Evolutionary conservation across 2,797 vertebrate species (phyloP).

Genomic region (Phataginus tetradactyla): DNA sequence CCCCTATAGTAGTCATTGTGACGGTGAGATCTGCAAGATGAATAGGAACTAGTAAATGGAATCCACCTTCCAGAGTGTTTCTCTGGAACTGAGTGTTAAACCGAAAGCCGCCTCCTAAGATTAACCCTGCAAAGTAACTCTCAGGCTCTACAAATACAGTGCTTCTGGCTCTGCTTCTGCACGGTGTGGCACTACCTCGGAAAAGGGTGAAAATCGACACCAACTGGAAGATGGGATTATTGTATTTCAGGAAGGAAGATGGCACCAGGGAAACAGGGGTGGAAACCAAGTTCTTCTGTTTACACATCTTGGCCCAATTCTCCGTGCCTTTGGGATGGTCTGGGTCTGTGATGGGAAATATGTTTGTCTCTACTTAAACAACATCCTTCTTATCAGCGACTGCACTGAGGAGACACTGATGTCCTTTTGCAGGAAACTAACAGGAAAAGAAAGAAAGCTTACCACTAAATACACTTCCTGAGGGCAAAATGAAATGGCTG

Average conservation of each 20-base stretch:
- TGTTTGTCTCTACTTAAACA: slow-evolving; percentile 41
- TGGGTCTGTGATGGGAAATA: slow-evolving; percentile 50
- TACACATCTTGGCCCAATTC: not conserved
- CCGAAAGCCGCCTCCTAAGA: not conserved
- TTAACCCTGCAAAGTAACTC: not conserved
- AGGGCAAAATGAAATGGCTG: slow-evolving; percentile 40
- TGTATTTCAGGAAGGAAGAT: not conserved
- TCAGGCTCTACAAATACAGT: not conserved
- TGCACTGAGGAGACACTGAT: slow-evolving; percentile 66
- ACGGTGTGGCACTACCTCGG: not conserved
- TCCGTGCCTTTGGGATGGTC: not conserved
- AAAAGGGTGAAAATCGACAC: slow-evolving; percentile 5
- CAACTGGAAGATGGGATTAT: not conserved
- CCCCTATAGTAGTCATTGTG: not conserved
- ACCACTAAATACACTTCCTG: slow-evolving; percentile 75
- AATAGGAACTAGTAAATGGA: not conserved
- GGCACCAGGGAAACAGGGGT: not conserved
- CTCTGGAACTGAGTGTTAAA: slow-evolving; percentile 13
- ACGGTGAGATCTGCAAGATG: not conserved
- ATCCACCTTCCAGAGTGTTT: not conserved
- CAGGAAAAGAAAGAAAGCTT: slow-evolving; percentile 80
- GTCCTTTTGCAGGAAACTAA: slow-evolving; percentile 79
- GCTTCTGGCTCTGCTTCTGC: not conserved
- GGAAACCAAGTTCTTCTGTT: slow-evolving; percentile 39
- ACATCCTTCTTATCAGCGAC: slow-evolving; percentile 65